Evolutionary conservation across 92 coral and sea anemone genomes (phyloP).

Genomic region (Galaxea fascicularis): DNA sequence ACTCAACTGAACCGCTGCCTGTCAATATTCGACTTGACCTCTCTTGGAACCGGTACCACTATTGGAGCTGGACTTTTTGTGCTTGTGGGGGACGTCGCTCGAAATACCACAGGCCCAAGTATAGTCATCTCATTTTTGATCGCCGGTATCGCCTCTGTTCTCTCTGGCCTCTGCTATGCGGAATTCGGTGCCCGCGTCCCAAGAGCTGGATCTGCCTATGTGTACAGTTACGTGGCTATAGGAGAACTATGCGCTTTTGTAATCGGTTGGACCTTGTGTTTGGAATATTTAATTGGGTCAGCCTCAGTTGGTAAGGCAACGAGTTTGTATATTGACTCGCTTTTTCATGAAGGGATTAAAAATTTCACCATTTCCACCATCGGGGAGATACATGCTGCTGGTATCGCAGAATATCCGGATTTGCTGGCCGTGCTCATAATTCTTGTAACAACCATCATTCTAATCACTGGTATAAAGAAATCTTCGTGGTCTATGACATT

Average conservation of each 20-base stretch:
- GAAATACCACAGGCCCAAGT: constrained; percentile 81
- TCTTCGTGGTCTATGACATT: constrained; percentile 79
- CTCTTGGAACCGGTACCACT: constrained; percentile 89
- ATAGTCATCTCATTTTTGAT: constrained; percentile 82
- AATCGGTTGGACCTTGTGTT: constrained; percentile 92
- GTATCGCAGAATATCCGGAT: constrained; percentile 83
- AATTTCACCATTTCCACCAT: constrained; percentile 65
- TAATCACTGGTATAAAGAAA: constrained; percentile 81
- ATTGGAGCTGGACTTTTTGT: constrained; percentile 92
- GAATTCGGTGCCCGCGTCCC: constrained; percentile 99
- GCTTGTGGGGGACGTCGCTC: constrained; percentile 88
- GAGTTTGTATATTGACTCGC: constrained; percentile 88
- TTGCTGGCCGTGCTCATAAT: constrained; percentile 69
- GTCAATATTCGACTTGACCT: constrained; percentile 82
- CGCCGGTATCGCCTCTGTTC: constrained; percentile 86
- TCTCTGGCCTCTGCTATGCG: constrained; percentile 94
- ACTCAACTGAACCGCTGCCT: constrained; percentile 82
- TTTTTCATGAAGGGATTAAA: constrained; percentile 73
- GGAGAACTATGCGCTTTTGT: constrained; percentile 96
- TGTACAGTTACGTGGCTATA: constrained; percentile 90
- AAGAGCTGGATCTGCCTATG: constrained; percentile 95
- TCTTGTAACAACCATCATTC: constrained; percentile 52
- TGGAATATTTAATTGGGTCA: constrained; percentile 93
- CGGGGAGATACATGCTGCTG: constrained; percentile 75
- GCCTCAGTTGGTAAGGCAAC: constrained; percentile 89